Evolutionary conservation across 2,113 vertebrate species (phyloP).

Genomic region (Chunga burmeisteri): DNA sequence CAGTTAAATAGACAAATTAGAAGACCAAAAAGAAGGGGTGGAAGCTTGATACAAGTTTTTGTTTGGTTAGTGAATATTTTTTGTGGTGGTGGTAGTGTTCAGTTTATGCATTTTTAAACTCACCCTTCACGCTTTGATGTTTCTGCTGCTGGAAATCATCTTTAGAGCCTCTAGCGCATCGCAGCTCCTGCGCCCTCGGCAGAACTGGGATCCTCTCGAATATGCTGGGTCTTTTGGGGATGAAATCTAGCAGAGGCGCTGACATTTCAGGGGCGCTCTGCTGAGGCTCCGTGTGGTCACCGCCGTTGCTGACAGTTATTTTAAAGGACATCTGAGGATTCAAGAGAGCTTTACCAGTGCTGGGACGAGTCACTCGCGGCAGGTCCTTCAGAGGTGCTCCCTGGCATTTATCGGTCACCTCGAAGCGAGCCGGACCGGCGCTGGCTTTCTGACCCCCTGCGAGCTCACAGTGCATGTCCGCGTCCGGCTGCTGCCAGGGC

Average conservation of each 20-base stretch:
- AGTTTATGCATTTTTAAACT: slow-evolving; percentile 30
- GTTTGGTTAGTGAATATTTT: neutral
- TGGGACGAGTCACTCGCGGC: slow-evolving; percentile 60
- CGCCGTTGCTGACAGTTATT: slow-evolving; percentile 50
- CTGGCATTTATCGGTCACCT: slow-evolving; percentile 79
- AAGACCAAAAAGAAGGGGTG: neutral
- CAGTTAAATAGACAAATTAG: neutral
- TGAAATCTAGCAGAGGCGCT: slow-evolving; percentile 62
- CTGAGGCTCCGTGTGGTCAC: slow-evolving; percentile 66
- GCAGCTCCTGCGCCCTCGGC: slow-evolving; percentile 54
- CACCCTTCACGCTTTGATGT: slow-evolving; percentile 59
- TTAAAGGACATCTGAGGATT: slow-evolving; percentile 78
- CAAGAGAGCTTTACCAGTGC: slow-evolving; percentile 30
- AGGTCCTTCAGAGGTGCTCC: slow-evolving; percentile 71
- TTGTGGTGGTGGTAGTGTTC: neutral
- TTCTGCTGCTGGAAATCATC: slow-evolving; percentile 62
- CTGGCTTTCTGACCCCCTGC: slow-evolving; percentile 69
- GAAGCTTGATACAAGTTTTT: neutral
- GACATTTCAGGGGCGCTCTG: slow-evolving; percentile 69
- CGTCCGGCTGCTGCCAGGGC: neutral
- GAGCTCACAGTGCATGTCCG: slow-evolving; percentile 67
- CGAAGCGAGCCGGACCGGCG: slow-evolving; percentile 71
- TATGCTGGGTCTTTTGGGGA: slow-evolving; percentile 69
- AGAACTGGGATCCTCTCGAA: slow-evolving; percentile 68
- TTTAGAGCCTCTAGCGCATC: slow-evolving; percentile 36